Percentiles rank a stretch among this genome's conserved stretches.
Conservation (phyloP, 2,113 vertebrate species). For the Lichenostomus cassidix region DNA sequence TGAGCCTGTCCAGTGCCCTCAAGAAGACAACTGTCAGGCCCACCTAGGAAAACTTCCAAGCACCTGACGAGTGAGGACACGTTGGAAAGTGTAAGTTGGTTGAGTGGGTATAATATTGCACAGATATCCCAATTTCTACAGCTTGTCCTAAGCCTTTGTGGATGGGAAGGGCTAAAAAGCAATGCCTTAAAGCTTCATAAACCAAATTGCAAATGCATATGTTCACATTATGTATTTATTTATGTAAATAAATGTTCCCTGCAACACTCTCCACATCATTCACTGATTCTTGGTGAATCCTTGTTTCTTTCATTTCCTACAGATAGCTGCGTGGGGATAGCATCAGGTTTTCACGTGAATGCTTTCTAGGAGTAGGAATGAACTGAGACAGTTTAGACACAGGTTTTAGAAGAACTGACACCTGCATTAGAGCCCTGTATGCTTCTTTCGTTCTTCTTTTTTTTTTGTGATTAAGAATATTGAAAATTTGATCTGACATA, state of each 20-base stretch:
- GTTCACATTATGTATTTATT: background rate
- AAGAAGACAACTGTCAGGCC: background rate
- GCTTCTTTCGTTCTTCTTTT: background rate
- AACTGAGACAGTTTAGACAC: background rate
- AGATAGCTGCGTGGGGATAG: background rate
- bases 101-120: background rate
- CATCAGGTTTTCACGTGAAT: background rate
- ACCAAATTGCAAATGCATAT: background rate
- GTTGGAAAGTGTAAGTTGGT: background rate
- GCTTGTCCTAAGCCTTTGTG: background rate
- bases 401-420: background rate
- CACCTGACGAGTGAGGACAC: accelerated
- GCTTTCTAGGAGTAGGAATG: background rate
- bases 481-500: background rate
- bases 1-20: background rate
- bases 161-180: background rate
- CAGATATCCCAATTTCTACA: background rate
- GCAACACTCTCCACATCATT: background rate
- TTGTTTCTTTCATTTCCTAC: background rate
- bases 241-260: background rate
- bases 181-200: background rate
- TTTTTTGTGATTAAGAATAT: background rate
- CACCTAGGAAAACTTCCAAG: background rate
- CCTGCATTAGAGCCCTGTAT: background rate
- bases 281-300: background rate